These are phyloP conservation scores for Pseudomugil gertrudae DNA, from an alignment of 2,797 vertebrate species.

Conservation along the genomic window DNA sequence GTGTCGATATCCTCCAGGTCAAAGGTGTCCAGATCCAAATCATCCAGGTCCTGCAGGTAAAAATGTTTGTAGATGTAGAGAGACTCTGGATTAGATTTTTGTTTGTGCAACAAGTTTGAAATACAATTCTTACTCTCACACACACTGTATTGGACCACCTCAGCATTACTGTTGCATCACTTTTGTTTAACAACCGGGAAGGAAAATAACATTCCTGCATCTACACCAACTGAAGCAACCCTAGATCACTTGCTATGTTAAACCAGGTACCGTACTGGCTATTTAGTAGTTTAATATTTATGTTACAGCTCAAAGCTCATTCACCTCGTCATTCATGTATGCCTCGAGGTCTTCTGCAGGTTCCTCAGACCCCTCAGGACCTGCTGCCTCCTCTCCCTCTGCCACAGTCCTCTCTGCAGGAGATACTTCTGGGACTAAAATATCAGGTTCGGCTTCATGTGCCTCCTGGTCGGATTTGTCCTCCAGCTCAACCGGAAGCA, in stretches of 20 bases:
- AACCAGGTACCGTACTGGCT: not conserved
- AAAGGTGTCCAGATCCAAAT: conserved; percentile 92
- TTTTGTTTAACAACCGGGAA: not conserved
- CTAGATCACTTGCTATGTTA: not conserved
- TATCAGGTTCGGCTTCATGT: conserved; percentile 29
- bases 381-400: conserved; percentile 8
- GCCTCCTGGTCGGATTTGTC: conserved; percentile 3
- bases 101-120: not conserved
- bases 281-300: not conserved
- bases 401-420: conserved; percentile 3
- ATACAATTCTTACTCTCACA: not conserved
- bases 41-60: conserved; percentile 78
- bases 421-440: not conserved
- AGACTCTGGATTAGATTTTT: not conserved
- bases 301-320: not conserved
- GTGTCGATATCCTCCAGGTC: conserved; percentile 93
- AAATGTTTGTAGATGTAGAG: not conserved
- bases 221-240: not conserved
- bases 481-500: conserved; percentile 14
- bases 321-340: conserved; percentile 57
- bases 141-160: not conserved
- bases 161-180: not conserved
- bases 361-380: conserved; percentile 17
- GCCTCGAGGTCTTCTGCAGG: conserved; percentile 66
- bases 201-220: not conserved